A percentile compares a stretch with the other conserved stretches of the same genome.
phyloP scores from a whole-genome alignment of 2,113 vertebrate species.

The Callithrix jacchus region DNA sequence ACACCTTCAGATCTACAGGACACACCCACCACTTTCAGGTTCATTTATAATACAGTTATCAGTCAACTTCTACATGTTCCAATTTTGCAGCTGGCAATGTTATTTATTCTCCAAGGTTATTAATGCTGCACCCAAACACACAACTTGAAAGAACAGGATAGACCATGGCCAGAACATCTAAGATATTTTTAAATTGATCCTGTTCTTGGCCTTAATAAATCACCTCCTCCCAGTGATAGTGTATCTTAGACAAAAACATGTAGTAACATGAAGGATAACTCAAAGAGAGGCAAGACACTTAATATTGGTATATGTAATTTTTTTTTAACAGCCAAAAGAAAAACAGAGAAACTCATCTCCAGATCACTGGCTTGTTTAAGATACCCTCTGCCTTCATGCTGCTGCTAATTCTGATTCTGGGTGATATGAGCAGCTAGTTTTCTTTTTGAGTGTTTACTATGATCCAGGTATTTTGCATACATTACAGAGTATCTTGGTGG shows the following conservation, averaged over 20 bases:
- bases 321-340: background rate
- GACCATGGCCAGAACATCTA: constrained; percentile 34
- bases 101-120: constrained; percentile 62
- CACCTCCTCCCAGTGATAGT: background rate
- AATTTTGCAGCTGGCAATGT: constrained; percentile 26
- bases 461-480: background rate
- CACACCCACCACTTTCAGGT: background rate
- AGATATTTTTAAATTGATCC: constrained; percentile 38
- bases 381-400: background rate
- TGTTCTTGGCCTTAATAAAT: constrained; percentile 12
- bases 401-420: background rate
- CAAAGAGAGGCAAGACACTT: background rate
- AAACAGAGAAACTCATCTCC: background rate
- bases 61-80: background rate
- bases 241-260: background rate
- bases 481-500: background rate
- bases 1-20: background rate
- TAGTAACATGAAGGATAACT: background rate
- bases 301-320: background rate
- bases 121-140: background rate
- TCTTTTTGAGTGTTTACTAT: background rate
- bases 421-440: background rate
- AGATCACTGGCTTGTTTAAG: background rate
- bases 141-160: background rate
- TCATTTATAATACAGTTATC: constrained; percentile 38